A percentile compares a stretch with the other conserved stretches of the same genome.
Evolutionary conservation across 2,113 vertebrate species (phyloP).

Genomic region (Marmota flaviventris): DNA sequence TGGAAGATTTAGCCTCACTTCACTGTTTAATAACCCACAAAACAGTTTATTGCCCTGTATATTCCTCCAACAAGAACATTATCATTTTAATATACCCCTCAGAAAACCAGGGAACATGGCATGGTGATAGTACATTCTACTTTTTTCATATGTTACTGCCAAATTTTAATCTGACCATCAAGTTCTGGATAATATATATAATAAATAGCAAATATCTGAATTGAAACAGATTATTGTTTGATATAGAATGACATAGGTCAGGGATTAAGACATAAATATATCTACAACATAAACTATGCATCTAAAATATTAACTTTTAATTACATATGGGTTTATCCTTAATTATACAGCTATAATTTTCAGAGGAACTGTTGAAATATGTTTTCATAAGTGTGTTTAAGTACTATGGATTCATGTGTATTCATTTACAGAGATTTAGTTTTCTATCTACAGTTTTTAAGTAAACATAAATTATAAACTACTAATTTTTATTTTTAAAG

Average conservation of each 20-base stretch:
- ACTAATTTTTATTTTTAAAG: constrained; percentile 12
- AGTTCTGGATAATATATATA: background rate
- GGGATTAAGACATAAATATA: background rate
- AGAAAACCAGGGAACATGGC: constrained; percentile 27
- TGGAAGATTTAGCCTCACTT: constrained; percentile 55
- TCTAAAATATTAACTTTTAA: constrained; percentile 22
- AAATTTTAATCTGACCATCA: constrained; percentile 21
- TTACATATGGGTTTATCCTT: background rate
- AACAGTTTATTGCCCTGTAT: constrained; percentile 71
- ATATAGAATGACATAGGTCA: background rate
- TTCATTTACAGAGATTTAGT: background rate
- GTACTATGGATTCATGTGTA: background rate
- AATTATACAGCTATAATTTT: background rate
- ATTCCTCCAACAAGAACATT: constrained; percentile 72
- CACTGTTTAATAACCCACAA: constrained; percentile 72
- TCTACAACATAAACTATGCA: background rate
- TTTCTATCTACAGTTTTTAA: constrained; percentile 48
- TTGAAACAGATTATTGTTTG: background rate
- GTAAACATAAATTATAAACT: background rate
- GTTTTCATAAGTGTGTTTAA: constrained; percentile 4
- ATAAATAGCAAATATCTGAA: constrained; percentile 9
- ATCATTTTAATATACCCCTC: constrained; percentile 56
- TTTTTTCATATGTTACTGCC: background rate
- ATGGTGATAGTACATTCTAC: background rate
- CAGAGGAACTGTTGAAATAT: background rate